Evolutionary conservation across 2,888 invertebrate species (phyloP).

Genomic region (Acleris holmiana): DNA sequence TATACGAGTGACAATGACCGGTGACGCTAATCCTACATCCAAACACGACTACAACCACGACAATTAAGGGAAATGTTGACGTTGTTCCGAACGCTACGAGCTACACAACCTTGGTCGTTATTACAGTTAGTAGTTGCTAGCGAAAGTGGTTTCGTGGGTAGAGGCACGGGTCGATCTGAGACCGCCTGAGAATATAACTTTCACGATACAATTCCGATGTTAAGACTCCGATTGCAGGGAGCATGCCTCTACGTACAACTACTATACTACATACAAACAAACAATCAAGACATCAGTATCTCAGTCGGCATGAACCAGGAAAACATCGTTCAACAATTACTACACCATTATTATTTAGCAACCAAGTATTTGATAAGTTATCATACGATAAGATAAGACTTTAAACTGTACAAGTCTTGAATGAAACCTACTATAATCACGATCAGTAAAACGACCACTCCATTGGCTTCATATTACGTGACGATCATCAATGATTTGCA

Average conservation of each 20-base stretch:
- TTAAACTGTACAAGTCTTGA: slow-evolving; percentile 34
- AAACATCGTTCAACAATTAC: not conserved
- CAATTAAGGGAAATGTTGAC: slow-evolving; percentile 29
- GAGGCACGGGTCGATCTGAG: slow-evolving; percentile 64
- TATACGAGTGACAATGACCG: not conserved
- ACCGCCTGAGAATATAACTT: slow-evolving; percentile 80
- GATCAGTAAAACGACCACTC: slow-evolving; percentile 44
- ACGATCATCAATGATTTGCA: slow-evolving; percentile 51
- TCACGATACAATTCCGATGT: slow-evolving; percentile 77
- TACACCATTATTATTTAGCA: slow-evolving; percentile 2
- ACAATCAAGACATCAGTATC: not conserved
- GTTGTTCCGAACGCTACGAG: slow-evolving; percentile 20
- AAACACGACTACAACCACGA: slow-evolving; percentile 6
- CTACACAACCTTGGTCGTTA: slow-evolving; percentile 47
- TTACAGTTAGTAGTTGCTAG: slow-evolving; percentile 51
- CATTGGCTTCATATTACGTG: slow-evolving; percentile 51
- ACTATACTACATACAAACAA: not conserved
- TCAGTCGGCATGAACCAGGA: not conserved
- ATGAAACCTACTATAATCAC: slow-evolving; percentile 38
- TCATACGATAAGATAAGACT: slow-evolving; percentile 37
- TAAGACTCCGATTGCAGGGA: slow-evolving; percentile 63
- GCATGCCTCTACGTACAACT: slow-evolving; percentile 40
- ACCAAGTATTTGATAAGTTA: slow-evolving; percentile 23
- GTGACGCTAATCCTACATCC: not conserved
- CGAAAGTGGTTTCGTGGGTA: slow-evolving; percentile 79